A percentile compares a stretch with the other conserved stretches of the same genome.
Evolutionary conservation across 2,113 vertebrate species (phyloP).

Genomic region (Agapornis roseicollis): DNA sequence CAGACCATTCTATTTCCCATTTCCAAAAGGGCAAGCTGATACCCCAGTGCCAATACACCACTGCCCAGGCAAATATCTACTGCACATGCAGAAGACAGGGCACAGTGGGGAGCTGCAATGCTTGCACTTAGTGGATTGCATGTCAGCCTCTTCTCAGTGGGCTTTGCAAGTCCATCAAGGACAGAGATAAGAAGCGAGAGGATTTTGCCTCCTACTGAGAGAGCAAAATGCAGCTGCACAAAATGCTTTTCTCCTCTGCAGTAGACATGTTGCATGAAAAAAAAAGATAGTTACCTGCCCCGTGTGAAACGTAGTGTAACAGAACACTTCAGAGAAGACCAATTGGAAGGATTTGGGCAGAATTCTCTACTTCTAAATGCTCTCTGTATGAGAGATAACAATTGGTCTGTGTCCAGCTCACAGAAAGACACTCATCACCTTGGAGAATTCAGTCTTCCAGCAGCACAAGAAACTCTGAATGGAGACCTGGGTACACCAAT

Average conservation of each 20-base stretch:
- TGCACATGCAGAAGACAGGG: neutral
- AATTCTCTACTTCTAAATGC: neutral
- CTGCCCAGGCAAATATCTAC: neutral
- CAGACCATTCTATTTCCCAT: neutral
- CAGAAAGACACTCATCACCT: neutral
- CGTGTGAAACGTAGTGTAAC: neutral
- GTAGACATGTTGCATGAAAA: neutral
- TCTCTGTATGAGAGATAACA: neutral
- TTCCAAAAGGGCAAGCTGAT: neutral
- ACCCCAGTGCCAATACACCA: neutral
- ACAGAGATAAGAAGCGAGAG: neutral
- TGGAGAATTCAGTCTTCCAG: neutral
- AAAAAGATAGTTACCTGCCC: neutral
- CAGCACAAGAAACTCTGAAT: neutral
- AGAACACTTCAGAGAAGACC: neutral
- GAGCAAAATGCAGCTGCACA: neutral
- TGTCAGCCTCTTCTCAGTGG: neutral
- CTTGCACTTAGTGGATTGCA: neutral
- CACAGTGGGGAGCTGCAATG: neutral
- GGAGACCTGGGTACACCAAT: neutral
- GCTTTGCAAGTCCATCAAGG: constrained; percentile 21
- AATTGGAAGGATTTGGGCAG: neutral
- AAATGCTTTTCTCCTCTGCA: neutral
- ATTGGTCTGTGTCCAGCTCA: neutral
- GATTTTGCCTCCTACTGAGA: neutral